phyloP scores from a whole-genome alignment of 2,888 invertebrate genomes.

The Diaprepes abbreviatus region DNA sequence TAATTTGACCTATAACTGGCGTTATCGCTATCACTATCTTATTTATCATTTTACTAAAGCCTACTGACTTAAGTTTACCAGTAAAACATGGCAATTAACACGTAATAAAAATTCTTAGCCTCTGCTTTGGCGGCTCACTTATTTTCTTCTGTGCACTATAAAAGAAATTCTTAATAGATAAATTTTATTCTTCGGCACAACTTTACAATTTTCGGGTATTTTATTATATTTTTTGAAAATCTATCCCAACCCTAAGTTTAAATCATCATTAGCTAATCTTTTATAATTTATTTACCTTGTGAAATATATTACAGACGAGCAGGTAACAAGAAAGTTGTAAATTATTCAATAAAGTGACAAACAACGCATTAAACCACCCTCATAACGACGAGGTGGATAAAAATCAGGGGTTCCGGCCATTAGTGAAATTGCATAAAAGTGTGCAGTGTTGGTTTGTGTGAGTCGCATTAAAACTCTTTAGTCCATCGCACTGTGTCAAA shows the following conservation, averaged over 20 bases:
- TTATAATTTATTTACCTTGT: too few species aligned
- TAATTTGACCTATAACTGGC: constrained; percentile 13
- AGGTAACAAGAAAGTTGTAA: neutral
- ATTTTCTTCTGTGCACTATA: too few species aligned
- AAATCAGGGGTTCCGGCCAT: constrained; percentile 21
- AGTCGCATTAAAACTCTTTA: neutral
- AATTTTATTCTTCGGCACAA: too few species aligned
- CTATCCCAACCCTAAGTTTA: too few species aligned
- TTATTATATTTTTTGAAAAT: too few species aligned
- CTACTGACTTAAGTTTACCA: constrained; percentile 10
- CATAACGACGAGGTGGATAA: constrained; percentile 3
- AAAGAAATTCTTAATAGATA: too few species aligned
- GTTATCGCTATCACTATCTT: constrained; percentile 9
- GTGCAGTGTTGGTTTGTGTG: neutral
- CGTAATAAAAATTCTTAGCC: constrained; percentile 16
- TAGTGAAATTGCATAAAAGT: constrained; percentile 28
- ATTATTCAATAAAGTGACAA: neutral
- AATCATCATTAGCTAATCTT: too few species aligned
- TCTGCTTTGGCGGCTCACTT: constrained; percentile 6
- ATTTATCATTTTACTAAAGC: neutral
- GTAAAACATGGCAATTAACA: constrained; percentile 13
- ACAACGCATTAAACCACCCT: constrained; percentile 2
- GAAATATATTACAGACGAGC: neutral
- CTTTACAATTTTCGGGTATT: too few species aligned
- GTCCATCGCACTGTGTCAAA: constrained; percentile 8